Base-by-base conservation (phyloP, 2,797 vertebrate genomes). In the Premnoplex brunnescens region DNA sequence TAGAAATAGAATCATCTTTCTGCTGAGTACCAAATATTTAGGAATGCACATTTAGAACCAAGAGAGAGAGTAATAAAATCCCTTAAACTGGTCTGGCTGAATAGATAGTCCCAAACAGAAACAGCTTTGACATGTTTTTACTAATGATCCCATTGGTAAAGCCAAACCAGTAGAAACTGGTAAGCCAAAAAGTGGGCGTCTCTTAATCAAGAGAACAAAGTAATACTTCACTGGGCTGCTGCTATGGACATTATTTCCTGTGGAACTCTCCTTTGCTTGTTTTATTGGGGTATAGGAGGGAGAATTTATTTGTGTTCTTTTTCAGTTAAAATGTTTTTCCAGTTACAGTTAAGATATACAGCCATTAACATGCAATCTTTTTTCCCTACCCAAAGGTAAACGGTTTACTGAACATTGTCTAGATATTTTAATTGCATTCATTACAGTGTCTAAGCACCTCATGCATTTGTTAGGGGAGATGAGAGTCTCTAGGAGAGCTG, bases 401-500 rank as follows among this genome's bases (percentile, higher is more conserved):
- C 21, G 51, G 68, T 67, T 88, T 68, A 88, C 54, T 83, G 92
- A 91, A 86, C 34, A 73, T 17, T 74, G 80, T 56, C 92, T 92
- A 95, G 77, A 32, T 85, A 96, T 66, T 93, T 95, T 55, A 95
- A 86, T 78, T 89, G 91, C 88, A 93, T 93, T 90, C 76, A 39
- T 88, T 62, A 76, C 3, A 69, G 41, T 39, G 58, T 67, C 62
- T 32, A 74, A 85, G 73, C 66, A 88, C 55, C 66, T 91, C 94
- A 78, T 91, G 89, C 76, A 36, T 85, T 92, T 75, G 46, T 88
- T 68, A 89, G 43, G 60, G 54, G 46, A 93, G 66, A 92, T 52
- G 36, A 69, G 68, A 82, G 39, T 51, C 76, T 89, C 66, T 63
- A 39, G 62, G 43, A 86, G 36, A 69, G 73, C 71, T 93, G 80